phyloP scores from a whole-genome alignment of 2,888 invertebrate species.

The Alviniconcha strummeri region DNA sequence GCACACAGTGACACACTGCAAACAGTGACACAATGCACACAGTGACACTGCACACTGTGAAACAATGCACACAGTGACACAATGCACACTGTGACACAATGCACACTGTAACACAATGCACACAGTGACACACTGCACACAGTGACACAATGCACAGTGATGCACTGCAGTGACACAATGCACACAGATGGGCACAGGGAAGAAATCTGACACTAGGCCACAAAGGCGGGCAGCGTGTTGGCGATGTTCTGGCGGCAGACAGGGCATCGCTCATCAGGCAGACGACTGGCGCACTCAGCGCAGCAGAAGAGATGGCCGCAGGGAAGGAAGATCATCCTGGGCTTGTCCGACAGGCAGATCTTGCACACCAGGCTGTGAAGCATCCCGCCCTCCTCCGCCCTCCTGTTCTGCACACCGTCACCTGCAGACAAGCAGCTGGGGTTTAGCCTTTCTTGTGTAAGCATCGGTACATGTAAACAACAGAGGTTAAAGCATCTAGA shows the following conservation, averaged over 20 bases:
- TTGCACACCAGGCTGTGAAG: conserved; percentile 34
- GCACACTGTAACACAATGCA: no score
- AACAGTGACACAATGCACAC: no score
- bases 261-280: conserved; percentile 40
- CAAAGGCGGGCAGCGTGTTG: conserved; percentile 28
- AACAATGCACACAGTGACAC: no score
- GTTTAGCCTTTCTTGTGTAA: no score
- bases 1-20: no score
- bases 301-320: conserved; percentile 45
- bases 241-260: conserved; percentile 39
- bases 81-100: no score
- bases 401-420: neutral
- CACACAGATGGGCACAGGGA: no score
- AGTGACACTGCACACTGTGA: no score
- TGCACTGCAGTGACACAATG: neutral
- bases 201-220: conserved; percentile 3
- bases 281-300: conserved; percentile 38
- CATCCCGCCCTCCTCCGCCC: neutral
- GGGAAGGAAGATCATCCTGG: conserved; percentile 41
- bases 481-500: no score
- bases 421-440: neutral
- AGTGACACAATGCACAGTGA: no score
- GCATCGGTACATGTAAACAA: no score
- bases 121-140: neutral
- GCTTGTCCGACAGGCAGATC: conserved; percentile 39